These are phyloP conservation scores for Nebria brevicollis DNA, from an alignment of 2,888 invertebrate genomes.

Conservation along the genomic window DNA sequence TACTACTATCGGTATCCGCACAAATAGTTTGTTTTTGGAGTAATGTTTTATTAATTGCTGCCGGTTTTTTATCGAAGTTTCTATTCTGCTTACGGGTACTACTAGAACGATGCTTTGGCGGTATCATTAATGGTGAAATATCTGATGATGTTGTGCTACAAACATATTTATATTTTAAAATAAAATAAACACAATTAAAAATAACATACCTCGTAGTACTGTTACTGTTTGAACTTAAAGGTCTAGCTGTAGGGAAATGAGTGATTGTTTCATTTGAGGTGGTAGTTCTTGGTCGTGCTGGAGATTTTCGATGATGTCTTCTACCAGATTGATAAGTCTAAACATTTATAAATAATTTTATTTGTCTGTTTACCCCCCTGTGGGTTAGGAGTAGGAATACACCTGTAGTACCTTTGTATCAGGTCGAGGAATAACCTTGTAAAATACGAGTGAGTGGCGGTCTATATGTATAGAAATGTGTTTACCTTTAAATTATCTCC, in stretches of 20 bases:
- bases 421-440: background rate
- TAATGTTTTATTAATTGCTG: slow-evolving; percentile 34
- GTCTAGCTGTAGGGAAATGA: slow-evolving; percentile 52
- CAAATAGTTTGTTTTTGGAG: slow-evolving; percentile 30
- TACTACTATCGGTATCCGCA: slow-evolving; percentile 33
- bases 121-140: slow-evolving; percentile 39
- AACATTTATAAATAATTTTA: slow-evolving; percentile 6
- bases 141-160: slow-evolving; percentile 40
- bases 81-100: slow-evolving; percentile 15
- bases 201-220: slow-evolving; percentile 51
- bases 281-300: slow-evolving; percentile 9
- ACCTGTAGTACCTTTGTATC: background rate
- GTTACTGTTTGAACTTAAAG: slow-evolving; percentile 54
- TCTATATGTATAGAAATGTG: too few relatives aligned
- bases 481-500: slow-evolving; percentile 30
- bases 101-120: slow-evolving; percentile 31
- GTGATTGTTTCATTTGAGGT: slow-evolving; percentile 54
- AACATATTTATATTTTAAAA: background rate
- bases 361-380: background rate
- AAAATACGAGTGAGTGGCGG: too few relatives aligned
- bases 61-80: slow-evolving; percentile 25
- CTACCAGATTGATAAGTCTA: slow-evolving; percentile 40
- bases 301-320: slow-evolving; percentile 32
- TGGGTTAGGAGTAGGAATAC: background rate
- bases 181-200: background rate